Conservation (phyloP, 2,888 invertebrate genomes). For the Zhuqinia jingwanae region DNA sequence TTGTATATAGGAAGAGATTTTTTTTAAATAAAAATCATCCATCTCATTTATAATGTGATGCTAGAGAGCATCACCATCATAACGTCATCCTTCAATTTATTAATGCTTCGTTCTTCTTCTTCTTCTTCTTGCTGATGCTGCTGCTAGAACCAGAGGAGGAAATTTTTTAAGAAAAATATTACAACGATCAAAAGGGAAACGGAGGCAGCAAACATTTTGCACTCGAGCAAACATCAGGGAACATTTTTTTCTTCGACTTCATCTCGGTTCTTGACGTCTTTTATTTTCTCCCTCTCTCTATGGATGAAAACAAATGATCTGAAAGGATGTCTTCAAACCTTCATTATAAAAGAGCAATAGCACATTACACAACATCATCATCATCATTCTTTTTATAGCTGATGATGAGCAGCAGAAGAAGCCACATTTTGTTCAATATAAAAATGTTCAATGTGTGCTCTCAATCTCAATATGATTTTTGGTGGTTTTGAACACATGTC, state of each 20-base stretch:
- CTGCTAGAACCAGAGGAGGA: not conserved
- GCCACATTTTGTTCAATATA: constrained; percentile 70
- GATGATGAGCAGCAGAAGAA: constrained; percentile 56
- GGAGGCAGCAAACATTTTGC: constrained; percentile 48
- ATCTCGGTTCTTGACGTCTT: constrained; percentile 74
- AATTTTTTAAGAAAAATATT: not conserved
- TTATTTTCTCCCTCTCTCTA: constrained; percentile 67
- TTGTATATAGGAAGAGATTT: constrained; percentile 11
- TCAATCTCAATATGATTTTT: constrained; percentile 44
- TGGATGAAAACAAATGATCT: constrained; percentile 73
- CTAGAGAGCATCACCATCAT: not conserved
- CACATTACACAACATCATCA: not conserved
- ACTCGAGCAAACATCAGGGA: constrained; percentile 62
- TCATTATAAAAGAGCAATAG: constrained; percentile 35
- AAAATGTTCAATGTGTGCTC: constrained; percentile 54
- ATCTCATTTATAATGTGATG: constrained; percentile 69
- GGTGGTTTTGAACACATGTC: constrained; percentile 73
- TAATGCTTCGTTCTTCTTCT: constrained; percentile 20
- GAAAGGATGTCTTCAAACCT: constrained; percentile 64
- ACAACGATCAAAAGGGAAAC: constrained; percentile 43
- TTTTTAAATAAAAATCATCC: constrained; percentile 75
- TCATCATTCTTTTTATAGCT: constrained; percentile 67
- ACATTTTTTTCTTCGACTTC: constrained; percentile 45
- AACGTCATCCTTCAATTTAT: constrained; percentile 43
- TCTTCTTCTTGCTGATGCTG: not conserved